A percentile compares a stretch with the other conserved stretches of the same genome.
Conservation (phyloP, 2,113 vertebrate species). For the Acanthisitta chloris region DNA sequence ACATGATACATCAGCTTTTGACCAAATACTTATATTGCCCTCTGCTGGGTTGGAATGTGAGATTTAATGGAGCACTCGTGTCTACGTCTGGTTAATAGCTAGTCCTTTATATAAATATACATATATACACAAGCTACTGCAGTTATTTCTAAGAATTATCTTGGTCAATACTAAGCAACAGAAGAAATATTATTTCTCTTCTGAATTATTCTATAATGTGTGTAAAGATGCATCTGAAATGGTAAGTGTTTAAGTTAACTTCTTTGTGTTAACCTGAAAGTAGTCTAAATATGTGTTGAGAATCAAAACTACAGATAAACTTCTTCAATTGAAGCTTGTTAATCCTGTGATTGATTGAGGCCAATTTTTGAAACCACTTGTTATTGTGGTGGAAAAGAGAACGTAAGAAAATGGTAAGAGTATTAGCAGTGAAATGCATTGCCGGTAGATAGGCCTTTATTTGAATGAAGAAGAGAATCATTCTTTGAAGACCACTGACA, state of each 20-base stretch:
- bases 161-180: neutral
- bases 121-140: neutral
- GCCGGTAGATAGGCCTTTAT: neutral
- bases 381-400: neutral
- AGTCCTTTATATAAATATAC: neutral
- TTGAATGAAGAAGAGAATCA: neutral
- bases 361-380: neutral
- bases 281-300: neutral
- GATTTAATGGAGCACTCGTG: neutral
- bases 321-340: neutral
- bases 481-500: neutral
- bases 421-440: neutral
- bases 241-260: neutral
- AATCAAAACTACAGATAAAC: neutral
- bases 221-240: neutral
- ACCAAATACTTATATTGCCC: constrained; percentile 17
- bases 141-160: neutral
- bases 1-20: neutral
- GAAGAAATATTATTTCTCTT: neutral
- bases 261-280: neutral
- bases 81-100: neutral
- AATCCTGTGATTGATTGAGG: neutral
- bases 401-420: neutral
- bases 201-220: neutral
- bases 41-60: constrained; percentile 20